Percentiles rank a stretch among this genome's conserved stretches.
Conservation (phyloP, 2,113 vertebrate species). For the Galemys pyrenaicus region DNA sequence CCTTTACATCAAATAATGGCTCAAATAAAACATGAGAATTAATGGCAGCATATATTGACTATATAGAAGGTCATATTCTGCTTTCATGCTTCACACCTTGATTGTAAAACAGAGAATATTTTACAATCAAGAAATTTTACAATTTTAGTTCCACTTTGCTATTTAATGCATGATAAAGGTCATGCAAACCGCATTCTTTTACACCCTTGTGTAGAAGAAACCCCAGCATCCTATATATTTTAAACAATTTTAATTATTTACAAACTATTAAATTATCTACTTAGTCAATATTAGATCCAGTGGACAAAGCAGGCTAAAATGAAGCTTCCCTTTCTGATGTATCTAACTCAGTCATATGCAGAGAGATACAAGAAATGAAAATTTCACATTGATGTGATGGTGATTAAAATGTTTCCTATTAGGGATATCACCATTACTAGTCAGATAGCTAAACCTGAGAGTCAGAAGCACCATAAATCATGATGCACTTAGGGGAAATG, state of each 20-base stretch:
- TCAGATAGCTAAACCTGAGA: neutral
- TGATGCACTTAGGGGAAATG: neutral
- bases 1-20: neutral
- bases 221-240: neutral
- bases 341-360: neutral
- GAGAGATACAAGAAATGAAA: neutral
- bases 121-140: neutral
- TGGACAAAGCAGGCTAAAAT: neutral
- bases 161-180: neutral
- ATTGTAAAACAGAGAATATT: constrained; percentile 8
- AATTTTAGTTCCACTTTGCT: constrained; percentile 5
- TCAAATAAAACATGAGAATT: neutral
- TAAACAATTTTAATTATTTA: constrained; percentile 3
- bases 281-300: neutral
- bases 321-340: neutral
- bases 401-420: neutral
- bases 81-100: neutral
- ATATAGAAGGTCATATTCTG: neutral
- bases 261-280: neutral
- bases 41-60: neutral
- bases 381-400: neutral
- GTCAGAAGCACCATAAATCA: neutral
- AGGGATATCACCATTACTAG: neutral
- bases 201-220: neutral
- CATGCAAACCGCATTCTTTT: neutral